Conservation (phyloP, 2,888 invertebrate species). For the Drosophila kokeensis region DNA sequence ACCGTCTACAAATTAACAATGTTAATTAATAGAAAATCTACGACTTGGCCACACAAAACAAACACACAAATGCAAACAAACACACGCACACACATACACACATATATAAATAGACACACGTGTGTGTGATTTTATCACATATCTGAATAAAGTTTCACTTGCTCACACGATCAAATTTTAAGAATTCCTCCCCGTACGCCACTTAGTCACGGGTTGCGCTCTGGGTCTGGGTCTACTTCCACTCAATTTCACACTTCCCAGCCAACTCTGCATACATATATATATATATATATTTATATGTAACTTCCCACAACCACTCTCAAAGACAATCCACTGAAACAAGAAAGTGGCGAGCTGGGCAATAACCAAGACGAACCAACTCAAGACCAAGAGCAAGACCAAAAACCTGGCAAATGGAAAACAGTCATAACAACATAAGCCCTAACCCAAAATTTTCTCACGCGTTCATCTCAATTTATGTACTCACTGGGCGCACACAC, state of each 20-base stretch:
- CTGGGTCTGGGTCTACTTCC: conserved; percentile 44
- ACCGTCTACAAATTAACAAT: conserved; percentile 67
- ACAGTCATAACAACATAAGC: conserved; percentile 58
- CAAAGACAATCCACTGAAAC: conserved; percentile 35
- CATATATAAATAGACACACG: background rate
- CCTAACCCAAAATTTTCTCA: conserved; percentile 71
- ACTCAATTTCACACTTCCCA: conserved; percentile 71
- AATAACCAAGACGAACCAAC: conserved; percentile 40
- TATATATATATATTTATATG: background rate
- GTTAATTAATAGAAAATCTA: conserved; percentile 76
- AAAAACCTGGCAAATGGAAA: conserved; percentile 42
- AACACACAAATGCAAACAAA: conserved; percentile 8
- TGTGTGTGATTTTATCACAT: conserved; percentile 67
- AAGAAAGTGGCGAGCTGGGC: conserved; percentile 64
- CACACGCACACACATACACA: background rate
- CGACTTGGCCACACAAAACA: conserved; percentile 15
- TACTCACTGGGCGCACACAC: conserved; percentile 47
- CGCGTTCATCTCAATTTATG: conserved; percentile 77
- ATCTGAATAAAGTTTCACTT: conserved; percentile 71
- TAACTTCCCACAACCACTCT: conserved; percentile 53
- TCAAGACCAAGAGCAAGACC: conserved; percentile 33
- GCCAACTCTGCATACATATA: conserved; percentile 19
- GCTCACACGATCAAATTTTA: conserved; percentile 59
- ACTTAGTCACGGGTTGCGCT: conserved; percentile 54
- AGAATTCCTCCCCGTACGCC: conserved; percentile 40